These are phyloP conservation scores for Lasioglossum marginatum DNA, from an alignment of 2,888 invertebrate species.

Conservation along the genomic window DNA sequence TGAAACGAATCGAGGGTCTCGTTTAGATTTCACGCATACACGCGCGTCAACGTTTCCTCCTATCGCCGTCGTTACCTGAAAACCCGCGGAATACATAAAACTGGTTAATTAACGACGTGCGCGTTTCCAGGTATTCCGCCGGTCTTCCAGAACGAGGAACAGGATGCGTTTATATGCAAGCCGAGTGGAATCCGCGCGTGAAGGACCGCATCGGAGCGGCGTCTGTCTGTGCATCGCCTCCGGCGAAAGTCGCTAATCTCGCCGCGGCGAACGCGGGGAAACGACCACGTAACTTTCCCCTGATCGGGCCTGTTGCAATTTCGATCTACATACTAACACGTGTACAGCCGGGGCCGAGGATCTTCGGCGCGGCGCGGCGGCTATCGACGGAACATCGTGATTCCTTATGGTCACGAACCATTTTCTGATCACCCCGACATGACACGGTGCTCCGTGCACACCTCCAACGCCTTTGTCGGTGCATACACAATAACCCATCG, in stretches of 20 bases:
- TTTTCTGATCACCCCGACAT: slow-evolving; percentile 15
- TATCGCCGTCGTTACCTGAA: neutral
- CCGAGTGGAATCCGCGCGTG: slow-evolving; percentile 19
- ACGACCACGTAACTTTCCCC: slow-evolving; percentile 42
- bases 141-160: slow-evolving; percentile 6
- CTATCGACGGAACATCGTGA: slow-evolving; percentile 31
- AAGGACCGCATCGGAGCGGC: slow-evolving; percentile 21
- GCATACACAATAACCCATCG: neutral
- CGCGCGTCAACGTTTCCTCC: neutral
- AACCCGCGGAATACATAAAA: slow-evolving; percentile 23
- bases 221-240: slow-evolving; percentile 22
- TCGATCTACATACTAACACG: slow-evolving; percentile 48
- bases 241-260: slow-evolving; percentile 44
- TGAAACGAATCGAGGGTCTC: neutral
- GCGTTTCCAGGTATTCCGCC: slow-evolving; percentile 22
- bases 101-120: slow-evolving; percentile 30
- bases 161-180: slow-evolving; percentile 32
- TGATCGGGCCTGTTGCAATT: slow-evolving; percentile 33
- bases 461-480: slow-evolving; percentile 18
- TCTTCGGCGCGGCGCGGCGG: slow-evolving; percentile 13
- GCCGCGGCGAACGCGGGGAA: slow-evolving; percentile 16
- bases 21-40: neutral
- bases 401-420: slow-evolving; percentile 32
- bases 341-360: slow-evolving; percentile 14
- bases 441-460: neutral